A percentile compares a stretch with the other conserved stretches of the same genome.
These are phyloP conservation scores for Pyralis farinalis DNA, from an alignment of 2,888 invertebrate species.

Conservation along the genomic window DNA sequence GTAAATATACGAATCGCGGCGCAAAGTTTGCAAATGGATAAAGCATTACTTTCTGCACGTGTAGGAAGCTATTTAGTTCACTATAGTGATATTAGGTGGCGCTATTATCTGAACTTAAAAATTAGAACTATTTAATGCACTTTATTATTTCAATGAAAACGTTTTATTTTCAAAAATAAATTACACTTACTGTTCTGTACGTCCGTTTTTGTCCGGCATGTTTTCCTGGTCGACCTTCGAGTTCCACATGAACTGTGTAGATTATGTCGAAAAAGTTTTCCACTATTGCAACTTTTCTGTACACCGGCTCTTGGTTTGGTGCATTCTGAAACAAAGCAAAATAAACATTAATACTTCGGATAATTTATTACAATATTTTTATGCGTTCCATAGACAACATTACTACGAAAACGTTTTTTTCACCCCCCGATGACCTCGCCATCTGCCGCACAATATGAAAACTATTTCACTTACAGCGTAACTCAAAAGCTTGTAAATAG, in stretches of 20 bases:
- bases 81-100: not conserved
- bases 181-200: slow-evolving; percentile 96
- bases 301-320: slow-evolving; percentile 86
- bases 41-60: too few species aligned
- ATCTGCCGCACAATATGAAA: too few species aligned
- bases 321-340: slow-evolving; percentile 83
- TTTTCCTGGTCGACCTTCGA: slow-evolving; percentile 94
- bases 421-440: too few species aligned
- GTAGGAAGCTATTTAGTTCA: too few species aligned
- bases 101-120: not conserved
- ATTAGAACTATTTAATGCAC: not conserved
- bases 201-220: slow-evolving; percentile 99
- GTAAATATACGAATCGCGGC: too few species aligned
- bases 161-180: slow-evolving; percentile 21
- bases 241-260: slow-evolving; percentile 96
- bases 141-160: too few species aligned
- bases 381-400: too few species aligned
- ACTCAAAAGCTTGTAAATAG: too few species aligned
- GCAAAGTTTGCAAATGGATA: too few species aligned
- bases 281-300: slow-evolving; percentile 96
- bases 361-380: too few species aligned
- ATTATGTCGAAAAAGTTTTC: slow-evolving; percentile 99
- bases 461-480: too few species aligned
- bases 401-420: too few species aligned
- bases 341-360: not conserved